Evolutionary conservation across 1,140 invertebrate genomes (phyloP), one percentile per base, ranked within the genome.

Genomic region (Nixonia krombeini): DNA sequence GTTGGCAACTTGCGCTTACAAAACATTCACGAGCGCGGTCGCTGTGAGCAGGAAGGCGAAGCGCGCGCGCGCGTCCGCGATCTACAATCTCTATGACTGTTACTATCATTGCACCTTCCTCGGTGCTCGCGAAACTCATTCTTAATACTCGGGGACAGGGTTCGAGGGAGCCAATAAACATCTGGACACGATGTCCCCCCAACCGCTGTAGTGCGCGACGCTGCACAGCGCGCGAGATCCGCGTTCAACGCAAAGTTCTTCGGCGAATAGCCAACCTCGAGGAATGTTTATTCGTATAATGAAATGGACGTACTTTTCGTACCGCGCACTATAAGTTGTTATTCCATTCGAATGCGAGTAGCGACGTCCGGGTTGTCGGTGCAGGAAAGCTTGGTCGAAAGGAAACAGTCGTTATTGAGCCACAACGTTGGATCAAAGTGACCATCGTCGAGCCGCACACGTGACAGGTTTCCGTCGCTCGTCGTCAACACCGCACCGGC

Each of bases 121-220:
- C 29, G 8, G 29, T 45, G 2, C 42, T 35, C 40, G 29, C 10
- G 31, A 37, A 37, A 37, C 15, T 7, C 33, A 37, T 37, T 37
- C 33, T 37, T 37, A 37, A 37, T 16, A 37, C 33, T 13, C n/a
- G 1, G 16, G 8, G 35, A 17, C 17, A 17, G 6, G 33, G 31
- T 46, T 29, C 44, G 62, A 52, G 6, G 37, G 33, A 12, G 25
- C 57, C 57, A 75, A 72, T 77, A 73, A 77, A 75, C 63, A 69
- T 77, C 65, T 64, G 70, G 63, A 70, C 74, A 65, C 73, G 74
- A 62, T 53, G 62, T 68, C 51, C 55, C 18, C 42, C 38, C 47
- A 37, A 37, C 33, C 15, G 33, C 15, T 6, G n/a, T n/a, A n/a
- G n/a, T n/a, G n/a, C n/a, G n/a, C n/a, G n/a, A n/a, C n/a, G n/a